phyloP scores from a whole-genome alignment of 2,113 vertebrate species.

The Ibidorhyncha struthersii region DNA sequence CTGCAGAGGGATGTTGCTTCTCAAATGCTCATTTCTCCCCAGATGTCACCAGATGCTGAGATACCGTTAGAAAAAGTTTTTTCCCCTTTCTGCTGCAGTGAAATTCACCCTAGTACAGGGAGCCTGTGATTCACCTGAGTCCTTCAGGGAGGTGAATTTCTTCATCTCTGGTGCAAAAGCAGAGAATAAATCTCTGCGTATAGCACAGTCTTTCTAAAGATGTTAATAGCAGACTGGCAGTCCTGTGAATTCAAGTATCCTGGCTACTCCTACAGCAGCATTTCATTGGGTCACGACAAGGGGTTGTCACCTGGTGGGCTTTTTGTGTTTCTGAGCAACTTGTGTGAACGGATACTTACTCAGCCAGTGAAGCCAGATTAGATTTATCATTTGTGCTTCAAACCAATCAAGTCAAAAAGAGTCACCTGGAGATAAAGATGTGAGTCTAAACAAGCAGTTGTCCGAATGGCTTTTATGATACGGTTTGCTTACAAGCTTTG shows the following conservation, averaged over 20 bases:
- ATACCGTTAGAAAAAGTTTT: not conserved
- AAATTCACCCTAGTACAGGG: not conserved
- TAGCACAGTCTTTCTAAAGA: not conserved
- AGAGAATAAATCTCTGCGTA: not conserved
- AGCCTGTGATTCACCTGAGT: not conserved
- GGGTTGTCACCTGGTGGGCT: not conserved
- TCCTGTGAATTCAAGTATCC: not conserved
- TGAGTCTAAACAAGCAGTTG: conserved; percentile 12
- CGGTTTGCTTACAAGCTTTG: not conserved
- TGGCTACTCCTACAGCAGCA: not conserved
- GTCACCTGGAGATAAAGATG: not conserved
- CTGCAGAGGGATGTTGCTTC: not conserved
- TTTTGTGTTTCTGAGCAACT: not conserved
- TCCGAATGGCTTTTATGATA: not conserved
- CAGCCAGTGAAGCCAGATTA: conserved; percentile 34
- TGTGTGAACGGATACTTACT: not conserved
- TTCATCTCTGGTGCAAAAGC: not conserved
- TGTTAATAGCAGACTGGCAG: not conserved
- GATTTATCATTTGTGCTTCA: conserved; percentile 43
- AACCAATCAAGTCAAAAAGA: conserved; percentile 23
- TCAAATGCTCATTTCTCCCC: not conserved
- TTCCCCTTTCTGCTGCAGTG: not conserved
- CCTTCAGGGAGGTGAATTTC: not conserved
- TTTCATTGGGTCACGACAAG: not conserved
- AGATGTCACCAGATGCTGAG: not conserved